Conservation (phyloP, 1,140 invertebrate species). For the Ditylenchus dipsaci region DNA sequence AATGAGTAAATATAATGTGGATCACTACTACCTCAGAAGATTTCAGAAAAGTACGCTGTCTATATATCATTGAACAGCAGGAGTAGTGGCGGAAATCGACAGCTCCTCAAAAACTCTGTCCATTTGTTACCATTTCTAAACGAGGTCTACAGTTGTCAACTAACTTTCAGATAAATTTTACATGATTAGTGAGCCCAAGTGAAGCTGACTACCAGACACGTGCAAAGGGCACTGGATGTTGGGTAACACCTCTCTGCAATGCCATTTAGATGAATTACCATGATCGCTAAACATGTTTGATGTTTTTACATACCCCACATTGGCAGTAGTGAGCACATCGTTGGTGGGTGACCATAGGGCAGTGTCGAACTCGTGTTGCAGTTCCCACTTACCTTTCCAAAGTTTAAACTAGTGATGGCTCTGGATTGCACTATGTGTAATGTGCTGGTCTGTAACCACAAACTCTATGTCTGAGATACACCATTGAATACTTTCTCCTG, state of each 20-base stretch:
- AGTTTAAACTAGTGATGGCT: constrained; percentile 69
- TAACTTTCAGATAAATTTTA: neutral
- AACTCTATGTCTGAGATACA: constrained; percentile 72
- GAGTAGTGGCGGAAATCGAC: neutral
- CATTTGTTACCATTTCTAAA: neutral
- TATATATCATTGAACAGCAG: constrained; percentile 1
- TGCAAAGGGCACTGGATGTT: neutral
- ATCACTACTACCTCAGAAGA: constrained; percentile 17
- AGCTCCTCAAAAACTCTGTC: neutral
- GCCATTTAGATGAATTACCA: neutral
- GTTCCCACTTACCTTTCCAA: constrained; percentile 71
- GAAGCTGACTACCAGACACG: neutral
- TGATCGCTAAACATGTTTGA: too few species aligned
- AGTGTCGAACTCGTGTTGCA: constrained; percentile 70
- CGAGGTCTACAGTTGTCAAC: neutral
- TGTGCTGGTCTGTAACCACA: constrained; percentile 50
- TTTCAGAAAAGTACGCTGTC: constrained; percentile 17
- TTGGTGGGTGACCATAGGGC: constrained; percentile 60
- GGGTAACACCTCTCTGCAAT: neutral
- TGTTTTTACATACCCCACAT: constrained; percentile 23
- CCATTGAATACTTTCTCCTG: neutral
- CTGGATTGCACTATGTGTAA: constrained; percentile 63
- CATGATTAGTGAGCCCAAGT: neutral
- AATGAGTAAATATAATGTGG: too few species aligned
- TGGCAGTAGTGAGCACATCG: constrained; percentile 59